Evolutionary conservation across 2,797 vertebrate genomes (phyloP).

Genomic region (Ceyx erithaca): DNA sequence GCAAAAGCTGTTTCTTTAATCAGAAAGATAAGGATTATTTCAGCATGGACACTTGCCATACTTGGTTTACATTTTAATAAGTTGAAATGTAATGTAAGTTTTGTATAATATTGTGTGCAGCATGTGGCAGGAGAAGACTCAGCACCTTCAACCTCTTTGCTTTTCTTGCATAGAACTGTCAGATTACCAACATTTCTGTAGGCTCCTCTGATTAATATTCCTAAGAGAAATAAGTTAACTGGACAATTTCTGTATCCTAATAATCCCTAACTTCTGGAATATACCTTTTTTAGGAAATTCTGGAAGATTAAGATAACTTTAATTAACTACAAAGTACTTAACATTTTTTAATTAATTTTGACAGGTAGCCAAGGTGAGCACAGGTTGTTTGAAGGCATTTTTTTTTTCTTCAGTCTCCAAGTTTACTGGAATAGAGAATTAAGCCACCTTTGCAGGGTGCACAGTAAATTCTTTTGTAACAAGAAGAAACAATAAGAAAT

Average conservation of each 20-base stretch:
- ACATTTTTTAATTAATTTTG: background rate
- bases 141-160: background rate
- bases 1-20: background rate
- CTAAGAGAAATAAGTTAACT: background rate
- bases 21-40: background rate
- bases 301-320: background rate
- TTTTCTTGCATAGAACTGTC: background rate
- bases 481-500: constrained; percentile 31
- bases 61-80: constrained; percentile 9
- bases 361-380: background rate
- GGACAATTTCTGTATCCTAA: background rate
- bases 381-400: background rate
- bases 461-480: constrained; percentile 60
- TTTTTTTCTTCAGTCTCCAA: background rate
- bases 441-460: background rate
- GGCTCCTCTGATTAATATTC: background rate
- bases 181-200: background rate
- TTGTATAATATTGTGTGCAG: background rate
- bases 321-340: background rate
- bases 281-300: background rate
- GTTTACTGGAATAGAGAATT: background rate
- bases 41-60: background rate
- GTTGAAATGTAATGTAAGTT: constrained; percentile 36
- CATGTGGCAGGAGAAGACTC: background rate
- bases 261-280: background rate